phyloP scores from a whole-genome alignment of 2,888 invertebrate genomes.

The Agrenia bidenticulata region DNA sequence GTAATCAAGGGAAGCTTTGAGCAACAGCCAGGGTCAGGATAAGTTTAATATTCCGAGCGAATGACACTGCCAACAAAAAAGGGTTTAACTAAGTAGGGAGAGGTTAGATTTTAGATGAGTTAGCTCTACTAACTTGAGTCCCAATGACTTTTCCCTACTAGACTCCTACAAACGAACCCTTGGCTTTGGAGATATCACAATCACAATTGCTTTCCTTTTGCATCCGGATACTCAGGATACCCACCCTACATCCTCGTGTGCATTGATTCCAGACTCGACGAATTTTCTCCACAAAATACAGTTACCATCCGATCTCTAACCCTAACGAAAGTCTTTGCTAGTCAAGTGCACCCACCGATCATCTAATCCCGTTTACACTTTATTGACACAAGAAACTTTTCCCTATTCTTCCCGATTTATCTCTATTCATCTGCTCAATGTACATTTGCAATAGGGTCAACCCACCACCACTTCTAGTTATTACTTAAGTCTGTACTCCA shows the following conservation, averaged over 20 bases:
- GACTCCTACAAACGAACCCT: background rate
- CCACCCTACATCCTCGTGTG: background rate
- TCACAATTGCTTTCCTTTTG: background rate
- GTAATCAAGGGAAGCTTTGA: slow-evolving; percentile 2
- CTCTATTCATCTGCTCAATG: background rate
- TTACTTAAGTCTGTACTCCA: too few species aligned
- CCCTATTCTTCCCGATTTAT: background rate
- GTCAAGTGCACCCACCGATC: background rate
- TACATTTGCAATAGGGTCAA: too few species aligned
- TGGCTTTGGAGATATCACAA: background rate
- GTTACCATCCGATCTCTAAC: background rate
- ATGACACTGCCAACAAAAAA: background rate
- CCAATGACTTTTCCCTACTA: background rate
- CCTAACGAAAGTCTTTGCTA: too few species aligned
- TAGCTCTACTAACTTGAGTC: too few species aligned
- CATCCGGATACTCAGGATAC: background rate
- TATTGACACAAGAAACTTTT: slow-evolving; percentile 50
- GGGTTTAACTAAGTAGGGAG: background rate
- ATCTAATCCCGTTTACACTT: slow-evolving; percentile 45
- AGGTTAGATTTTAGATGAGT: background rate
- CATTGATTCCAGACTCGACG: too few species aligned
- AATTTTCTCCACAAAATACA: too few species aligned
- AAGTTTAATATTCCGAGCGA: slow-evolving; percentile 9
- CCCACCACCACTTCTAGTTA: too few species aligned
- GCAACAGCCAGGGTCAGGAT: background rate